Evolutionary conservation across 2,797 vertebrate species (phyloP), one percentile per base, ranked within the genome.

Genomic region (Xiphophorus birchmanni): DNA sequence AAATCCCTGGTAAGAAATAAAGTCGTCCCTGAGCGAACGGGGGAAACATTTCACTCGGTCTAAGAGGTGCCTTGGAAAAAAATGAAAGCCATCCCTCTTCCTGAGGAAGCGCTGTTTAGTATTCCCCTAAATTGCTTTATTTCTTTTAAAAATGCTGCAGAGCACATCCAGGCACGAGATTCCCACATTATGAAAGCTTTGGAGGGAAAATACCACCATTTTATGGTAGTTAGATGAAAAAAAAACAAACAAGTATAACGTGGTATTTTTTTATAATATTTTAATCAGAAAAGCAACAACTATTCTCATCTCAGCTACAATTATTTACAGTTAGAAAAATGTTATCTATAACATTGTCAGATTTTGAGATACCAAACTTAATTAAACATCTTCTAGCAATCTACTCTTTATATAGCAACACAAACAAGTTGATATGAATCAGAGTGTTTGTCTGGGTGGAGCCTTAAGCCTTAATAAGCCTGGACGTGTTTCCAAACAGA

Each of bases 1-100:
- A 98, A 98, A 97, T 99, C 98, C 97, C 98, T 96, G 96, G 97
- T 98, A 98, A 97, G 98, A 98, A 98, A 99, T 99, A 99, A 99
- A 99, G 97, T 98, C 95, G 97, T 99, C 97, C 97, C 97, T 95
- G 96, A 93, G 97, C 96, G 96, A 97, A 97, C 96, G 95, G 96
- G 96, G 97, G 97, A 99, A 99, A 99, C 98, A 98, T 99, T 99
- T 99, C 97, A 98, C 97, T 99, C 97, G 97, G 96, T 97, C 97
- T 97, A 97, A 95, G 97, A 96, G 96, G 96, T 97, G 96, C 97
- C 96, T 97, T 96, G 96, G 96, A 97, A 97, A 97, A 97, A 97
- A 97, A 97, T 95, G 91, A 96, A 97, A 96, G 95, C 94, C 95
- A 97, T 98, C 96, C 96, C 96, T 98, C 97, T 97, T 97, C 96